Conservation (phyloP, 1,140 invertebrate species). For the Magallana angulata region DNA sequence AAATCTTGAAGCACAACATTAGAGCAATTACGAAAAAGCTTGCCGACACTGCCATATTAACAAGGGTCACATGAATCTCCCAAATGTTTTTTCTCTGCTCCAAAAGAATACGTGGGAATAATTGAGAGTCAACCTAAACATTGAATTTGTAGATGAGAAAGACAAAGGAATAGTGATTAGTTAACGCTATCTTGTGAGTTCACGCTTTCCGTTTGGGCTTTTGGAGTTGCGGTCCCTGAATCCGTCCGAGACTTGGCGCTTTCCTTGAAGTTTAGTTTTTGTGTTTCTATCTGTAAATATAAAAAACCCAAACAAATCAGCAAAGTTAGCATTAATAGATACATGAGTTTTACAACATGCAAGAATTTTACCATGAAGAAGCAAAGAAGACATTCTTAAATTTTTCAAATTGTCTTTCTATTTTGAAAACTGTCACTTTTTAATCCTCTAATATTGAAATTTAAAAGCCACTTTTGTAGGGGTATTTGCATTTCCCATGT, state of each 20-base stretch:
- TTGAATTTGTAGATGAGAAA: constrained; percentile 3
- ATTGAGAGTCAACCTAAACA: not conserved
- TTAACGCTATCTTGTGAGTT: constrained; percentile 36
- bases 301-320: not conserved
- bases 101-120: not conserved
- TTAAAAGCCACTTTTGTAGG: no score
- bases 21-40: constrained; percentile 23
- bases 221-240: constrained; percentile 46
- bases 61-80: not conserved
- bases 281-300: constrained; percentile 61
- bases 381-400: no score
- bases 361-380: no score
- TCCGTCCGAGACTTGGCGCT: constrained; percentile 54
- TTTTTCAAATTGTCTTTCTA: no score
- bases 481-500: no score
- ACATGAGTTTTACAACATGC: no score
- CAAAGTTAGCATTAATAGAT: no score
- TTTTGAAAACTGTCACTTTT: no score
- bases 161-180: constrained; percentile 5
- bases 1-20: constrained; percentile 14
- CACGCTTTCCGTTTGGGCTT: constrained; percentile 28
- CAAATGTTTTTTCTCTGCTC: not conserved
- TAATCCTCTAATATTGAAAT: no score
- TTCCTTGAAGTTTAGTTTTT: constrained; percentile 62
- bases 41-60: not conserved